phyloP scores from a whole-genome alignment of 1,140 invertebrate species.

The Leptopilina clavipes region DNA sequence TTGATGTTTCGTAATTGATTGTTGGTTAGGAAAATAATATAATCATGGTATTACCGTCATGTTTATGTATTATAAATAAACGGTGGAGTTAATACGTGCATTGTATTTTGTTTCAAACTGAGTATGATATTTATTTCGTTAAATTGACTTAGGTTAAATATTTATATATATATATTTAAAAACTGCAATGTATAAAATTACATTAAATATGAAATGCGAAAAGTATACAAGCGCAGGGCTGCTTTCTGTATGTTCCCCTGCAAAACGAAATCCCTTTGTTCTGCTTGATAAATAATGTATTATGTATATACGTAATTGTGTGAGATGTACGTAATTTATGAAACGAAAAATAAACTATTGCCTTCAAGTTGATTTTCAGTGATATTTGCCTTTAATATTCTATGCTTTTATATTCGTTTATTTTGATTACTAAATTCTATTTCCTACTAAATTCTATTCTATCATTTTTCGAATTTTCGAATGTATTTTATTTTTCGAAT shows the following conservation, averaged over 20 bases:
- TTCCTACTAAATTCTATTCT: too few species aligned
- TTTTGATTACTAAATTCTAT: too few species aligned
- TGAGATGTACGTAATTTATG: not conserved
- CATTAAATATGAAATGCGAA: conserved; percentile 37
- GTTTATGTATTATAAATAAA: conserved; percentile 62
- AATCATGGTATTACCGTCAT: conserved; percentile 62
- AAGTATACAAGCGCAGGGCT: conserved; percentile 32
- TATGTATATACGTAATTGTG: conserved; percentile 18
- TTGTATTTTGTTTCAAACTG: conserved; percentile 62
- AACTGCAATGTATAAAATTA: not conserved
- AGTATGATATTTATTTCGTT: conserved; percentile 67
- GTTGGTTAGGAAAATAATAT: conserved; percentile 42
- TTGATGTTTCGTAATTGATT: conserved; percentile 41
- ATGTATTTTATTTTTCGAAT: too few species aligned
- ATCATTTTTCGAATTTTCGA: too few species aligned
- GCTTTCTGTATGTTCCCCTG: not conserved
- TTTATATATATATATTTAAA: conserved; percentile 54
- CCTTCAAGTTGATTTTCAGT: conserved; percentile 29
- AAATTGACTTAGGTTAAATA: conserved; percentile 62
- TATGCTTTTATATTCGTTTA: too few species aligned
- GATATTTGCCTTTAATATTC: not conserved
- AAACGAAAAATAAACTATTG: conserved; percentile 25
- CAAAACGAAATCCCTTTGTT: not conserved
- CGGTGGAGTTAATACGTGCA: conserved; percentile 60
- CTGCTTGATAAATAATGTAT: conserved; percentile 5